These are phyloP conservation scores for Samia ricini DNA, from an alignment of 1,140 invertebrate species.

Conservation along the genomic window DNA sequence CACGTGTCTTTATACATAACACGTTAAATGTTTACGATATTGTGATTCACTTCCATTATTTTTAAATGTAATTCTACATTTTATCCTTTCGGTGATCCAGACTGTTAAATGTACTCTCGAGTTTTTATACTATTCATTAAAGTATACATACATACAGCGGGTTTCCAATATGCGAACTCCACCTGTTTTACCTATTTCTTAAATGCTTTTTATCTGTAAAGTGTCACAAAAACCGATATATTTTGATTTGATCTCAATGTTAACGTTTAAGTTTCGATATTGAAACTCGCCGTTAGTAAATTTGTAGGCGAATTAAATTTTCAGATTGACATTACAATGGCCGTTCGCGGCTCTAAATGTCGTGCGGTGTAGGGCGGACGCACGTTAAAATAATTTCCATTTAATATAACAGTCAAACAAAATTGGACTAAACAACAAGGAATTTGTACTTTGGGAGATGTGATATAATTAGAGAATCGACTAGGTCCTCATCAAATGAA, in stretches of 20 bases:
- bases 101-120: conserved; percentile 13
- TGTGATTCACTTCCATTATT: conserved; percentile 28
- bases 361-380: conserved; percentile 28
- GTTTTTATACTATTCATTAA: conserved; percentile 8
- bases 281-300: too few relatives aligned
- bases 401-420: conserved; percentile 77
- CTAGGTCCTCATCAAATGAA: conserved; percentile 78
- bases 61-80: conserved; percentile 28
- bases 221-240: too few relatives aligned
- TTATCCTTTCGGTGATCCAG: conserved; percentile 8
- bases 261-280: too few relatives aligned
- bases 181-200: too few relatives aligned
- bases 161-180: too few relatives aligned
- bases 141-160: too few relatives aligned
- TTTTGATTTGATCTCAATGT: too few relatives aligned
- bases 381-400: conserved; percentile 74
- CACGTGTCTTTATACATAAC: conserved; percentile 13
- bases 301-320: conserved; percentile 10
- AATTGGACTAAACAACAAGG: conserved; percentile 80
- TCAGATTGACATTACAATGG: conserved; percentile 11
- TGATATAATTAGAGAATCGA: conserved; percentile 78
- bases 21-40: conserved; percentile 24
- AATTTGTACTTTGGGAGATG: conserved; percentile 79
- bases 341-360: conserved; percentile 13
- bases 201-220: too few relatives aligned